These are phyloP conservation scores for Arothron firmamentum DNA, from an alignment of 2,113 vertebrate genomes.

Conservation along the genomic window DNA sequence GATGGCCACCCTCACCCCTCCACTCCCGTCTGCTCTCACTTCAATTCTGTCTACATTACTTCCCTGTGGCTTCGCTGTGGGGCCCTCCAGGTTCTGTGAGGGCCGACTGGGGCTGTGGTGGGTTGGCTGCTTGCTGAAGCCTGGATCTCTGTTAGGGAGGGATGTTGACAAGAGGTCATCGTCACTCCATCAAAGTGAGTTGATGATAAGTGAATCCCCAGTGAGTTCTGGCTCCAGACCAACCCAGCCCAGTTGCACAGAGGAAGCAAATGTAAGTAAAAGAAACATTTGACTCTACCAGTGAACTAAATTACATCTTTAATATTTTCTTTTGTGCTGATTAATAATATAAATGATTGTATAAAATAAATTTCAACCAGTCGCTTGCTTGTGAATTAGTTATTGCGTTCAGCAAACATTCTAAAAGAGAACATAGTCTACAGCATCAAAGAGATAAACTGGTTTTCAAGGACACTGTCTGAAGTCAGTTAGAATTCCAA, in stretches of 20 bases:
- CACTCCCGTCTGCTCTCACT: conserved; percentile 14
- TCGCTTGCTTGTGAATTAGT: conserved; percentile 17
- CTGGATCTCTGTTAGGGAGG: conserved; percentile 47
- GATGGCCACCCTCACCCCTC: conserved; percentile 30
- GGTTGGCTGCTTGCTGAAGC: conserved; percentile 51
- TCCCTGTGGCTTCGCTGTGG: conserved; percentile 55
- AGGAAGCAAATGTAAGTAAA: not conserved
- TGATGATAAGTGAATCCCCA: not conserved
- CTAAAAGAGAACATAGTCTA: conserved; percentile 1
- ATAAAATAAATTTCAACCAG: conserved; percentile 11
- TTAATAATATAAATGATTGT: not conserved
- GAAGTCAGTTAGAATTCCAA: conserved; percentile 1
- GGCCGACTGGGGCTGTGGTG: conserved; percentile 63
- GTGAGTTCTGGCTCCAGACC: not conserved
- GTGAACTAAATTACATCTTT: too few relatives aligned
- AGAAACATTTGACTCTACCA: not conserved
- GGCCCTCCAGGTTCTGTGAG: conserved; percentile 43
- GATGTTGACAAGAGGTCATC: conserved; percentile 22
- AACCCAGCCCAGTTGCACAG: not conserved
- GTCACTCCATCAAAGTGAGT: not conserved
- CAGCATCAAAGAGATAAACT: conserved; percentile 5
- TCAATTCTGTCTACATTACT: conserved; percentile 44
- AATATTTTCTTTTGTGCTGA: not conserved
- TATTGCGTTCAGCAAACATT: not conserved
- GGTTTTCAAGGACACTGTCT: not conserved